Base-by-base conservation (phyloP, 2,888 invertebrate genomes). In the Gastracanthus pulcherrimus region DNA sequence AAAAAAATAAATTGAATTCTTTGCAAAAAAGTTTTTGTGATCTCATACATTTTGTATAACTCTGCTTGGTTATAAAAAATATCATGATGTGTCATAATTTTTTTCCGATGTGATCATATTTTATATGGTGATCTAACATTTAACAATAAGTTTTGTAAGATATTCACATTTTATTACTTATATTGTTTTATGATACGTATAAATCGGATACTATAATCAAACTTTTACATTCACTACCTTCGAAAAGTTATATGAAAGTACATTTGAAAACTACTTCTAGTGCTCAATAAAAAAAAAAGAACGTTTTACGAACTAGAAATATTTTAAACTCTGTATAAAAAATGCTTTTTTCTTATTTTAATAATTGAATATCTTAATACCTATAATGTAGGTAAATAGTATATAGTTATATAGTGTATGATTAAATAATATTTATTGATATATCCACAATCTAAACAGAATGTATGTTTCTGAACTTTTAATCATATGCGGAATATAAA, bases 91-190 rank as follows among this genome's bases (percentile, higher is more conserved):
- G 58, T 7, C 26, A 41, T 71, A 13, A 58, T 71, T 71, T 38
- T 51, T 48, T 38, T 38, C 0, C 36, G 7, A n/a, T 31, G 29
- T 31, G 41, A 60, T 45, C 45, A 19, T 19, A 45, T 31, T 74
- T 62, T 62, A 71, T 41, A 60, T 62, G 45, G 31, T 74, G 72
- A 41, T 41, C 58, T 41, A n/a, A 9, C 31, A 29, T 60, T 16
- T 23, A 7, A 9, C 7, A 23, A 19, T 36, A 69, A 26, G 6
- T 48, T 45, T 66, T 67, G 11, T 34, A 36, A 70, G 36, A 48
- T 51, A 70, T 70, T 70, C 55, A 36, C 23, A 23, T 23, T 70
- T 70, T 70, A 70, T 55, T 70, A 7, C 55, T 70, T 26, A 23
- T 36, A 38, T 51, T 70, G 34, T 34, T 69, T 62, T 67, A 67